Evolutionary conservation across 1,140 invertebrate genomes (phyloP).

Genomic region (Neotoxoptera formosana): DNA sequence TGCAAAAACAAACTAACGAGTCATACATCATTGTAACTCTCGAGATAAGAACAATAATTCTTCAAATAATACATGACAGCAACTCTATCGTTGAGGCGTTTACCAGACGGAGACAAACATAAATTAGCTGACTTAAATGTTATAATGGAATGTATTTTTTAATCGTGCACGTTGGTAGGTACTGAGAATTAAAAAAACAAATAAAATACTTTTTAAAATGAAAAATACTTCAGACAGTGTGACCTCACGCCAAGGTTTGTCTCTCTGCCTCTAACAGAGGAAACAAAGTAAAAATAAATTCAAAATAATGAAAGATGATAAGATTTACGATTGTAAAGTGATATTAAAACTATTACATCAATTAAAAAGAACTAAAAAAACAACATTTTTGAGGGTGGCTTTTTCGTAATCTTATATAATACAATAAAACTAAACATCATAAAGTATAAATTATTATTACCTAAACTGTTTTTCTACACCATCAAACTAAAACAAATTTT

Average conservation of each 20-base stretch:
- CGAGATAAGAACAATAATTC: background rate
- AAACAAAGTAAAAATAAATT: too few species aligned
- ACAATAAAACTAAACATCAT: too few species aligned
- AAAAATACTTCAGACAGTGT: background rate
- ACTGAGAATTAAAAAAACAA: background rate
- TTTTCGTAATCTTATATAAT: too few species aligned
- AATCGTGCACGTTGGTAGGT: background rate
- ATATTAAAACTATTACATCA: background rate
- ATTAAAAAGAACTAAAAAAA: too few species aligned
- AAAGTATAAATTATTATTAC: too few species aligned
- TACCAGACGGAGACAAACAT: background rate
- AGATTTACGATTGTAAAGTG: background rate
- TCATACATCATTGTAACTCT: background rate
- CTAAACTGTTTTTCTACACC: too few species aligned
- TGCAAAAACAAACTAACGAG: background rate
- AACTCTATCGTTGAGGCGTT: background rate
- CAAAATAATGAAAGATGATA: too few species aligned
- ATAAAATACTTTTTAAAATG: background rate
- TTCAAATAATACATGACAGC: background rate
- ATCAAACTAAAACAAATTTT: too few species aligned
- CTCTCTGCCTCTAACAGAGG: too few species aligned
- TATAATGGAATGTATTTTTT: background rate
- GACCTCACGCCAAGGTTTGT: too few species aligned
- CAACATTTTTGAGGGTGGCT: too few species aligned
- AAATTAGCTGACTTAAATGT: background rate